phyloP scores from a whole-genome alignment of 2,113 vertebrate genomes.

The Trachemys scripta region DNA sequence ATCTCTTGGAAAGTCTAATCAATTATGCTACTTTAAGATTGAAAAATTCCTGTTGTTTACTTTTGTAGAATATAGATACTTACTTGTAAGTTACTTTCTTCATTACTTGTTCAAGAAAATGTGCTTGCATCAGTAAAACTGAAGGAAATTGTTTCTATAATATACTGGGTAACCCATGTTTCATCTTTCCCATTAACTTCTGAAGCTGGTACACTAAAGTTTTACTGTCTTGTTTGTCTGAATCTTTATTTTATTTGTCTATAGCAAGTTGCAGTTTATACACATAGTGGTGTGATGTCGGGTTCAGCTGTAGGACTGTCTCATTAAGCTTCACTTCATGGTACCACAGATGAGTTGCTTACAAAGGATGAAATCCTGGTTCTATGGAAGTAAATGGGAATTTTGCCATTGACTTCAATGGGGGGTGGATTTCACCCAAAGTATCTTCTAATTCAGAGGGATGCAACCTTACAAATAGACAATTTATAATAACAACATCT shows the following conservation, averaged over 20 bases:
- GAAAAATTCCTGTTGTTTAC: constrained; percentile 45
- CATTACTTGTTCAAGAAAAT: constrained; percentile 36
- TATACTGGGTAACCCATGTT: neutral
- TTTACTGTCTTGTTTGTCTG: constrained; percentile 27
- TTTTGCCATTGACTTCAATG: neutral
- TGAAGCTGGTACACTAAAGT: neutral
- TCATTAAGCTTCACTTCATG: neutral
- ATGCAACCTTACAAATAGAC: neutral
- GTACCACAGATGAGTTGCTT: neutral
- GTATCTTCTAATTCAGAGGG: neutral
- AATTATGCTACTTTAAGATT: constrained; percentile 46
- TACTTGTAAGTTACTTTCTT: constrained; percentile 24
- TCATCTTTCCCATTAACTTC: constrained; percentile 19
- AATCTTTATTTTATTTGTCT: constrained; percentile 22
- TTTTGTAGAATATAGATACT: constrained; percentile 43
- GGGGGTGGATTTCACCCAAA: neutral
- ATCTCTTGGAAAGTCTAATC: constrained; percentile 28
- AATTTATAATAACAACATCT: neutral
- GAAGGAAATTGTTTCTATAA: constrained; percentile 9
- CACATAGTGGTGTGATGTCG: neutral
- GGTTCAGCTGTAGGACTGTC: neutral
- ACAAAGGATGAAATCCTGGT: neutral
- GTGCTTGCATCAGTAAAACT: neutral
- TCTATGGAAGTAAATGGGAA: neutral
- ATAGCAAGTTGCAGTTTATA: neutral